Evolutionary conservation across 2,797 vertebrate genomes (phyloP).

Genomic region (Serranus cabrilla): DNA sequence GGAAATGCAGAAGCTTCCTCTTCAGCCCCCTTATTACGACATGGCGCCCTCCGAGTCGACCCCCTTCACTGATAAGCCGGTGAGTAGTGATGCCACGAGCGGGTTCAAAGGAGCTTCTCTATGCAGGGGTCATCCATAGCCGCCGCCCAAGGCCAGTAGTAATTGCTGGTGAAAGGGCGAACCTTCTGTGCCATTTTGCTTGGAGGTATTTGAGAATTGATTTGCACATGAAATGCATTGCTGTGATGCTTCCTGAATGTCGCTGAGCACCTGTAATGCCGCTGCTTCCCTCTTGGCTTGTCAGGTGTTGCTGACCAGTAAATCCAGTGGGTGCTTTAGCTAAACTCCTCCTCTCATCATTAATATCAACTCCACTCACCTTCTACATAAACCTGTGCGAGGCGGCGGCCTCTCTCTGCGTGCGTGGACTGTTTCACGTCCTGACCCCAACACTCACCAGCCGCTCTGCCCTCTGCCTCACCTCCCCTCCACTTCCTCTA

Average conservation of each 20-base stretch:
- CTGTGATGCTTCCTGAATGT: constrained; percentile 28
- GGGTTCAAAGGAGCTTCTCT: constrained; percentile 38
- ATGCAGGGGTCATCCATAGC: constrained; percentile 37
- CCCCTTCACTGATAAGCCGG: constrained; percentile 88
- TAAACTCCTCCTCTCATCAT: constrained; percentile 69
- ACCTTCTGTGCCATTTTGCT: constrained; percentile 15
- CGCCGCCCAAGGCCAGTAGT: constrained; percentile 14
- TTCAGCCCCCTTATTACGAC: constrained; percentile 92
- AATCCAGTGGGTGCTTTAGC: constrained; percentile 46
- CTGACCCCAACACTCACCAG: constrained; percentile 39
- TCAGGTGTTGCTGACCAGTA: constrained; percentile 52
- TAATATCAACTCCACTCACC: constrained; percentile 64
- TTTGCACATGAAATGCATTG: constrained; percentile 36
- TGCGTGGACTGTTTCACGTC: constrained; percentile 32
- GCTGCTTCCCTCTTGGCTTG: constrained; percentile 24
- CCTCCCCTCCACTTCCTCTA: constrained; percentile 49
- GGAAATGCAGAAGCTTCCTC: constrained; percentile 90
- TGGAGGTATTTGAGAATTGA: constrained; percentile 40
- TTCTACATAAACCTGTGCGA: constrained; percentile 34
- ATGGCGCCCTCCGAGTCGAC: constrained; percentile 89
- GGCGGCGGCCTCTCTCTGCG: constrained; percentile 2
- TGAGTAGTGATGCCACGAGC: constrained; percentile 82
- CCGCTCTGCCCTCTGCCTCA: constrained; percentile 48
- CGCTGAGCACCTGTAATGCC: constrained; percentile 14
- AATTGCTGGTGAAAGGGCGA: constrained; percentile 51